A percentile compares a stretch with the other conserved stretches of the same genome.
Evolutionary conservation across 1,140 invertebrate genomes (phyloP).

Genomic region (Dendrolimus punctatus): DNA sequence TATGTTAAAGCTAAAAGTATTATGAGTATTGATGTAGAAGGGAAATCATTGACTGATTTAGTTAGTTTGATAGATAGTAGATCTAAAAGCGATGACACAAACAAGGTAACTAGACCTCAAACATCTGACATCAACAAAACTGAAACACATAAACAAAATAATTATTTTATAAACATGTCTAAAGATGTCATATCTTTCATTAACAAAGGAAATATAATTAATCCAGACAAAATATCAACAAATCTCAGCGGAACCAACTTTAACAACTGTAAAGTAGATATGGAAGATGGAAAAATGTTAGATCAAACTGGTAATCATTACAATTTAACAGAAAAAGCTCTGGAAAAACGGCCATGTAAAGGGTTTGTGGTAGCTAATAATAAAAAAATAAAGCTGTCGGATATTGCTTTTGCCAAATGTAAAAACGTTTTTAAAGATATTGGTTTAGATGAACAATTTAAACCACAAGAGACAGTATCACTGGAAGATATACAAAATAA

Average conservation of each 20-base stretch:
- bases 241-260: no score
- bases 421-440: constrained; percentile 30
- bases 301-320: not conserved
- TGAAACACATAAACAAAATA: no score
- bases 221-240: no score
- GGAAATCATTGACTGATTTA: constrained; percentile 29
- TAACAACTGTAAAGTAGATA: not conserved
- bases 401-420: constrained; percentile 24
- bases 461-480: not conserved
- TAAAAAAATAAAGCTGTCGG: constrained; percentile 29
- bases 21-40: constrained; percentile 19
- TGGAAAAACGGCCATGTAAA: not conserved
- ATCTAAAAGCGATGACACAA: constrained; percentile 4
- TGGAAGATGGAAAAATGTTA: not conserved
- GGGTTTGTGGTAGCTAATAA: constrained; percentile 32
- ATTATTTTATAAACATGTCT: no score
- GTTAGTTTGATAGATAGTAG: constrained; percentile 30
- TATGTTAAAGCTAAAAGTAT: constrained; percentile 52
- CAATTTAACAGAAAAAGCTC: constrained; percentile 4
- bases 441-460: constrained; percentile 15
- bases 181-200: no score
- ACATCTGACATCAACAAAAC: no score
- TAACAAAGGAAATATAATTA: no score
- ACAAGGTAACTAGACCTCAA: no score
- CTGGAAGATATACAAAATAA: constrained; percentile 1